A percentile compares a stretch with the other conserved stretches of the same genome.
These are phyloP conservation scores for Monopis laevigella DNA, from an alignment of 2,888 invertebrate genomes.

Conservation along the genomic window DNA sequence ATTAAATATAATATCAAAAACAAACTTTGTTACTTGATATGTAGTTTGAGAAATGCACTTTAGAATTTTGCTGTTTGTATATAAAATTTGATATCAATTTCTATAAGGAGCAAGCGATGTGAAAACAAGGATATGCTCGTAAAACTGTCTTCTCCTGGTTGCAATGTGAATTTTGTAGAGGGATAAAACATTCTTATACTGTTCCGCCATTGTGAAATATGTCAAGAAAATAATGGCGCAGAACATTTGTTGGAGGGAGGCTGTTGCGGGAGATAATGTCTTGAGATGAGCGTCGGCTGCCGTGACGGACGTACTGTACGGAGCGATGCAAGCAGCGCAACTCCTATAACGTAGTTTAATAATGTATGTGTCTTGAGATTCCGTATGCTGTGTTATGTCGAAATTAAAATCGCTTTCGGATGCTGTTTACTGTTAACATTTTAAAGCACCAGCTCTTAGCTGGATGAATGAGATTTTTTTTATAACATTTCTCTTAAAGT, in stretches of 20 bases:
- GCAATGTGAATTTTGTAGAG: conserved; percentile 33
- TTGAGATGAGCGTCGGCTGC: conserved; percentile 25
- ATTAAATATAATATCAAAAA: too few relatives aligned
- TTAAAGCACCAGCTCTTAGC: too few relatives aligned
- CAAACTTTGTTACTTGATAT: too few relatives aligned
- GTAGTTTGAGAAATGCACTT: too few relatives aligned
- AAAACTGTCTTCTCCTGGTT: conserved; percentile 25
- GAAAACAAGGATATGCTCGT: conserved; percentile 10
- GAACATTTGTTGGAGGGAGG: conserved; percentile 23
- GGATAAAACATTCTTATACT: conserved; percentile 29
- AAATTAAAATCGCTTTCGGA: too few relatives aligned
- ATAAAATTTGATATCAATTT: conserved; percentile 4
- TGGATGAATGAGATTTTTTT: too few relatives aligned
- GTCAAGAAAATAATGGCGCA: conserved; percentile 48
- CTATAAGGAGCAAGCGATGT: conserved; percentile 8
- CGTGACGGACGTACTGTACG: conserved; percentile 20
- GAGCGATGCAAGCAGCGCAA: background rate
- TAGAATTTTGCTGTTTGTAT: background rate
- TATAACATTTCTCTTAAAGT: too few relatives aligned
- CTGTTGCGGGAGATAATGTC: conserved; percentile 32
- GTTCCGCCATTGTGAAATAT: conserved; percentile 43
- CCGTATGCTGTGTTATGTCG: too few relatives aligned
- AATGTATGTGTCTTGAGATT: too few relatives aligned
- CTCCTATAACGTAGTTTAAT: too few relatives aligned
- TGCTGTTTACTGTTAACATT: too few relatives aligned